phyloP scores from a whole-genome alignment of 1,140 invertebrate species.

The Cardiocondyla obscurior region DNA sequence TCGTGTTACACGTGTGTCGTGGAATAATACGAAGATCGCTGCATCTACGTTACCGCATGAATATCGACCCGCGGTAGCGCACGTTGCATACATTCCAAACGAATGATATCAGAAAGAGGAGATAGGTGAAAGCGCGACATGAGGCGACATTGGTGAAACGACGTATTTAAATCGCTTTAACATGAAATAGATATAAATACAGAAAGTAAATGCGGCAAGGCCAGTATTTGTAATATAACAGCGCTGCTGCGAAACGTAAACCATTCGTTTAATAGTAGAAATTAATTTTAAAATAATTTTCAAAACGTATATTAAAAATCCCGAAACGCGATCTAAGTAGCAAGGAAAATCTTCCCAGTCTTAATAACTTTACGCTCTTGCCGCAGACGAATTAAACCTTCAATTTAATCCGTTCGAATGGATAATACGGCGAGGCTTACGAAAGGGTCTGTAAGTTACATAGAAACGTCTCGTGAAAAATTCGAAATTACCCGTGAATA shows the following conservation, averaged over 20 bases:
- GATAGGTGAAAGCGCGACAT: slow-evolving; percentile 77
- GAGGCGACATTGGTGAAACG: slow-evolving; percentile 38
- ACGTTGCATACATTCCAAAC: slow-evolving; percentile 59
- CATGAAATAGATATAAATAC: neutral
- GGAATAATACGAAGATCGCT: slow-evolving; percentile 12
- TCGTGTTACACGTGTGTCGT: neutral
- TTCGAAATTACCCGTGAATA: slow-evolving; percentile 35
- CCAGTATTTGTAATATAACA: neutral
- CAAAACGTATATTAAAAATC: neutral
- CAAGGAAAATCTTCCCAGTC: neutral
- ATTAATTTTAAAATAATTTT: too few relatives aligned
- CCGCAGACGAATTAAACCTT: neutral
- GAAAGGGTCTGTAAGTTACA: neutral
- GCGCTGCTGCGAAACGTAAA: neutral
- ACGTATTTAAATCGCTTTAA: slow-evolving; percentile 9
- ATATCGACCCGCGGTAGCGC: slow-evolving; percentile 40
- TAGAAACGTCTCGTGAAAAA: slow-evolving; percentile 14
- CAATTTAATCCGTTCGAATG: neutral
- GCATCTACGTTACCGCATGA: neutral
- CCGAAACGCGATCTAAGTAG: neutral
- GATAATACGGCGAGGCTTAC: neutral
- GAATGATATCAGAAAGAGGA: slow-evolving; percentile 76
- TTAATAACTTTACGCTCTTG: neutral
- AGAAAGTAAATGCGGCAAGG: neutral
- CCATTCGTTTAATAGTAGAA: neutral